These are phyloP conservation scores for Ascidia mentula DNA, from an alignment of 23 tunicate genomes.

Conservation along the genomic window DNA sequence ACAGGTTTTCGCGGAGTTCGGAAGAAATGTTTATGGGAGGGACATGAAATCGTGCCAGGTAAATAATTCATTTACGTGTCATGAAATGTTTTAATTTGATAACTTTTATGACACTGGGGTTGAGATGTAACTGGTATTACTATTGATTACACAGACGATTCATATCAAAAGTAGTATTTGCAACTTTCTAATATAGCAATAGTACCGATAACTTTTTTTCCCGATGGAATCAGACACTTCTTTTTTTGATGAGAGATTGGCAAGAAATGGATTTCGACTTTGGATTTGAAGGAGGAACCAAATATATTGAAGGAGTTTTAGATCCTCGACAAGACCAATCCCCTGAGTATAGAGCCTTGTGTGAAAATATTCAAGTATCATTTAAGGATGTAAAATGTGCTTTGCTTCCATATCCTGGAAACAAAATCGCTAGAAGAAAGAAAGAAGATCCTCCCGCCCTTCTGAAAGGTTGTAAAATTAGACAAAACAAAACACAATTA, in stretches of 20 bases:
- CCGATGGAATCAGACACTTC: slow-evolving; percentile 10
- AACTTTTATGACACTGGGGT: no score
- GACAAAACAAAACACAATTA: not conserved
- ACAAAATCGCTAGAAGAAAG: not conserved
- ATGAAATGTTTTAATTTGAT: no score
- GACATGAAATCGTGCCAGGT: not conserved
- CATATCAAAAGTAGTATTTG: no score
- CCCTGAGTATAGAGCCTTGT: not conserved
- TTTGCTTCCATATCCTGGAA: slow-evolving; percentile 7
- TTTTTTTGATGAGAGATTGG: slow-evolving; percentile 3
- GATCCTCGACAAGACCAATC: not conserved
- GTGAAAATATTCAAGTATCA: not conserved
- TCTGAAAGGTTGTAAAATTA: not conserved
- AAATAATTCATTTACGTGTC: no score
- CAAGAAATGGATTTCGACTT: not conserved
- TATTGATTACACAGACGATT: no score
- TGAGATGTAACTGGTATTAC: no score
- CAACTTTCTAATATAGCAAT: no score
- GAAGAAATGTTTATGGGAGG: not conserved
- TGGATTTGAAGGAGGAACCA: not conserved
- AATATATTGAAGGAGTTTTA: not conserved
- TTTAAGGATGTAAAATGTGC: not conserved
- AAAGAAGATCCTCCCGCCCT: not conserved
- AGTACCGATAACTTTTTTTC: no score
- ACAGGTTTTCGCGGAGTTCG: not conserved